phyloP scores from a whole-genome alignment of 2,888 invertebrate species.

The Chymomyza procnemis region DNA sequence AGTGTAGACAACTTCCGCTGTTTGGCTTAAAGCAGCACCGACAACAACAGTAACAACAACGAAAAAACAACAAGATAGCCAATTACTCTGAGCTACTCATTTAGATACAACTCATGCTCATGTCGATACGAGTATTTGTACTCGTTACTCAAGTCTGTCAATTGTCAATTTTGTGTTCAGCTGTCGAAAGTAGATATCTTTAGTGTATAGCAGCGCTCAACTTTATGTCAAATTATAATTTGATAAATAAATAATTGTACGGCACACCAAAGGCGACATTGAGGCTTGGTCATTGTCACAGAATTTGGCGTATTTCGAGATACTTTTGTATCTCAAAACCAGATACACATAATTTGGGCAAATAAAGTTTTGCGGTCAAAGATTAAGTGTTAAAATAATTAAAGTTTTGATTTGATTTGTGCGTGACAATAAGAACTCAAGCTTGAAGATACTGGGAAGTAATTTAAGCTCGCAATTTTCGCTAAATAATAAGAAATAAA shows the following conservation, averaged over 20 bases:
- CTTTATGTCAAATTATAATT: constrained; percentile 64
- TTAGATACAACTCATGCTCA: background rate
- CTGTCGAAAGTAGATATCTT: background rate
- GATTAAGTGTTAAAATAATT: background rate
- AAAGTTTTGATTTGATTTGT: background rate
- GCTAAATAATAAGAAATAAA: background rate
- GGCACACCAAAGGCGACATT: constrained; percentile 36
- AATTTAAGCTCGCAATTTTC: background rate
- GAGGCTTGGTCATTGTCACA: constrained; percentile 28
- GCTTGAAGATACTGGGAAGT: background rate
- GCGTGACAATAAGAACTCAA: background rate
- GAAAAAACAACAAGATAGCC: background rate
- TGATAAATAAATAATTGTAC: constrained; percentile 32
- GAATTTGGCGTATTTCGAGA: background rate
- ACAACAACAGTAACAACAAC: too few relatives aligned
- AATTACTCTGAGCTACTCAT: background rate
- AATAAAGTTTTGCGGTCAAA: background rate
- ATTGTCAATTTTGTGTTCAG: background rate
- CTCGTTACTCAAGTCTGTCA: background rate
- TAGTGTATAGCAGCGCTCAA: constrained; percentile 5
- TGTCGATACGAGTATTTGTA: background rate
- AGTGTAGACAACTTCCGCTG: constrained; percentile 4
- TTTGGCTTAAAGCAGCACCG: background rate
- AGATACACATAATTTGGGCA: background rate
- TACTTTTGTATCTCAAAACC: background rate